phyloP scores from a whole-genome alignment of 1,140 invertebrate species.

The Trissolcus basalis region DNA sequence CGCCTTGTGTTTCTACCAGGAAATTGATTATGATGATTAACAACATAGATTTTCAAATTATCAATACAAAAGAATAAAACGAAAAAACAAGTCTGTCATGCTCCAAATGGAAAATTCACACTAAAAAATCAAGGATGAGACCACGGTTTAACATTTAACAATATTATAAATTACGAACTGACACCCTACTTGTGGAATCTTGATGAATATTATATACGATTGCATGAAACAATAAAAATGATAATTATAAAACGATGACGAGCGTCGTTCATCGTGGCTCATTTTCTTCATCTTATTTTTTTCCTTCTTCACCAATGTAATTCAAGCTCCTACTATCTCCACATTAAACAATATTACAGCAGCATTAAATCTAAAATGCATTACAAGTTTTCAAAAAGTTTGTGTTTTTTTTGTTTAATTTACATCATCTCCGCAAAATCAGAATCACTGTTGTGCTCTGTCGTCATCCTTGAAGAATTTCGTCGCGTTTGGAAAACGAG shows the following conservation, averaged over 20 bases:
- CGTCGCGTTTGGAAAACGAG: slow-evolving; percentile 72
- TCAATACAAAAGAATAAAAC: slow-evolving; percentile 6
- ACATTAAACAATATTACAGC: too few species aligned
- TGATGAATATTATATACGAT: slow-evolving; percentile 38
- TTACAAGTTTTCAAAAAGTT: not conserved
- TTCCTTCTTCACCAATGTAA: too few species aligned
- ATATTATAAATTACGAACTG: slow-evolving; percentile 47
- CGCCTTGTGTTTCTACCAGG: slow-evolving; percentile 2
- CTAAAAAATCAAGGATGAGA: slow-evolving; percentile 27
- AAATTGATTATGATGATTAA: not conserved
- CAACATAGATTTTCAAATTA: too few species aligned
- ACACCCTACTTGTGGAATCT: slow-evolving; percentile 14
- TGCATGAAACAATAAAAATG: slow-evolving; percentile 27
- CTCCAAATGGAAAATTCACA: slow-evolving; percentile 28
- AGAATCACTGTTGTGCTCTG: slow-evolving; percentile 61
- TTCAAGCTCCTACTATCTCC: too few species aligned
- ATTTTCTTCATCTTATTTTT: not conserved
- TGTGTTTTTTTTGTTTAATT: too few species aligned
- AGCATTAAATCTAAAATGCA: too few species aligned
- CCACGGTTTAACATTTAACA: slow-evolving; percentile 36
- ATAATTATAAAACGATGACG: too few species aligned
- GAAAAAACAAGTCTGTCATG: slow-evolving; percentile 7
- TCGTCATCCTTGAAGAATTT: slow-evolving; percentile 70
- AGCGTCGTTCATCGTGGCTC: slow-evolving; percentile 1
- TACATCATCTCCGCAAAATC: not conserved